phyloP scores from a whole-genome alignment of 2,888 invertebrate species.

The Lutraria lutraria region DNA sequence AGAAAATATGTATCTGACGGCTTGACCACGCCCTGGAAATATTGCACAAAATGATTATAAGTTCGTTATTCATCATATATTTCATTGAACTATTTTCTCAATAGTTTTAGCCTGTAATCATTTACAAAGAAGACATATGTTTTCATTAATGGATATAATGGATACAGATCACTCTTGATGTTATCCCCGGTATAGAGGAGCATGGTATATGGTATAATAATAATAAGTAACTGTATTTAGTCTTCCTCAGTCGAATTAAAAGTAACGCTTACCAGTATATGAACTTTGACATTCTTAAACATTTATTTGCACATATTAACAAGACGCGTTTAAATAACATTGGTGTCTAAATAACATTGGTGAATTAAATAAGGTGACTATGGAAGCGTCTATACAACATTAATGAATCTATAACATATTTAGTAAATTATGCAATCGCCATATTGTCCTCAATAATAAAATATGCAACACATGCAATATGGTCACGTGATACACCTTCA shows the following conservation, averaged over 20 bases:
- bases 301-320: too few species aligned
- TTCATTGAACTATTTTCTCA: neutral
- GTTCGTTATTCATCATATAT: neutral
- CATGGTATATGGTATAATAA: too few species aligned
- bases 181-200: neutral
- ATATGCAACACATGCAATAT: neutral
- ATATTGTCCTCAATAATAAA: neutral
- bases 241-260: too few species aligned
- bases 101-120: neutral
- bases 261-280: too few species aligned
- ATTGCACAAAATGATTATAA: neutral
- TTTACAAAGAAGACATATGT: neutral
- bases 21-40: constrained; percentile 49
- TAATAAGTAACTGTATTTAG: too few species aligned
- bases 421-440: neutral
- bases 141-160: neutral
- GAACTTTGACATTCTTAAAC: too few species aligned
- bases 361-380: neutral
- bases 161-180: neutral
- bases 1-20: constrained; percentile 65
- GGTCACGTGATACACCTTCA: neutral
- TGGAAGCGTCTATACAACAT: neutral
- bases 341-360: neutral
- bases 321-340: neutral
- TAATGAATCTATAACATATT: neutral